These are phyloP conservation scores for Sebastes minor DNA, from an alignment of 2,797 vertebrate species.

Conservation along the genomic window DNA sequence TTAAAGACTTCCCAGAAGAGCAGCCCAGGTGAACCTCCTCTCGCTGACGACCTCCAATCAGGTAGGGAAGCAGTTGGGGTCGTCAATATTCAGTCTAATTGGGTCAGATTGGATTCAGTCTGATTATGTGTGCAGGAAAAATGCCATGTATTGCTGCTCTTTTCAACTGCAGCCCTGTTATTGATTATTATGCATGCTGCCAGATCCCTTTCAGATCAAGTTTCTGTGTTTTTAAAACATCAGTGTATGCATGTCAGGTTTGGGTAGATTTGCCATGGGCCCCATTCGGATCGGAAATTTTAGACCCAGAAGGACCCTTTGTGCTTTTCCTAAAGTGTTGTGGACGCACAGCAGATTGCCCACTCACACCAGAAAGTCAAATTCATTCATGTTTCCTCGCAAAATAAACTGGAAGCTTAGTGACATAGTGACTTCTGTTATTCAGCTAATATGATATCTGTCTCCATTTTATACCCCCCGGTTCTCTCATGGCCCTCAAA, in stretches of 20 bases:
- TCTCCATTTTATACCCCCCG: not conserved
- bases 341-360: not conserved
- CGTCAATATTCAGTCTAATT: not conserved
- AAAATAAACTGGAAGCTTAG: not conserved
- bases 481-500: not conserved
- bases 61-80: not conserved
- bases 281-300: not conserved
- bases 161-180: not conserved
- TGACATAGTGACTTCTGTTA: not conserved
- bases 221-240: not conserved
- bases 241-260: not conserved
- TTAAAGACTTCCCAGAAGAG: not conserved
- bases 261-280: not conserved
- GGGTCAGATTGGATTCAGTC: not conserved
- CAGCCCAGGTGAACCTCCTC: not conserved
- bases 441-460: not conserved
- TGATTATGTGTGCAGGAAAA: not conserved
- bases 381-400: not conserved
- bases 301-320: not conserved
- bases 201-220: not conserved
- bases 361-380: not conserved
- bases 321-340: not conserved
- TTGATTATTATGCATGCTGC: not conserved
- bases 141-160: not conserved
- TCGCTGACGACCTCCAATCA: not conserved